A percentile compares a stretch with the other conserved stretches of the same genome.
These are phyloP conservation scores for Esox masquinongy DNA, from an alignment of 2,797 vertebrate species.

Conservation along the genomic window DNA sequence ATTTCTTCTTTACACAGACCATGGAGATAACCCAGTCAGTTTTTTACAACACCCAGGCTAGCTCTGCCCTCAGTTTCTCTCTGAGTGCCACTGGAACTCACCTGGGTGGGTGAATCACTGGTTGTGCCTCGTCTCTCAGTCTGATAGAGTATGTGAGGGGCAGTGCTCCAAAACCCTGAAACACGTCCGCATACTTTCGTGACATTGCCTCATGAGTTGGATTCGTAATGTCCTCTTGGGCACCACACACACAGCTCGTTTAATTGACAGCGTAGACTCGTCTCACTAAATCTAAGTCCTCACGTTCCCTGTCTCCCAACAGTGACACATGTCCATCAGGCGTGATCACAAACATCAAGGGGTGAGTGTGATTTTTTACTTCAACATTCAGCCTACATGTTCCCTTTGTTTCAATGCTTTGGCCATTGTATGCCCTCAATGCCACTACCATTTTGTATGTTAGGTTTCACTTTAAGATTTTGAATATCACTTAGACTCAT, in stretches of 20 bases:
- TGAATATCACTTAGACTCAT: no score
- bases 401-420: constrained; percentile 5
- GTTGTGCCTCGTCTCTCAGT: background rate
- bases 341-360: background rate
- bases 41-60: background rate
- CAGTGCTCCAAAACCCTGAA: background rate
- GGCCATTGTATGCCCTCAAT: background rate
- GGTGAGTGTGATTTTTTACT: no score
- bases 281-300: background rate
- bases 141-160: background rate
- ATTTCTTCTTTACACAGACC: no score
- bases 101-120: background rate
- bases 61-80: background rate
- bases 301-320: background rate
- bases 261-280: background rate
- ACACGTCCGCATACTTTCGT: background rate
- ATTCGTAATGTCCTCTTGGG: background rate
- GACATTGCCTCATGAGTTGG: background rate
- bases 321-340: background rate
- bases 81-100: background rate
- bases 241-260: background rate
- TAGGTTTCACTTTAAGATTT: no score
- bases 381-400: background rate
- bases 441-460: no score
- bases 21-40: no score